Percentiles rank a stretch among this genome's conserved stretches.
Evolutionary conservation across 2,888 invertebrate species (phyloP).

Genomic region (Melanotus villosus): DNA sequence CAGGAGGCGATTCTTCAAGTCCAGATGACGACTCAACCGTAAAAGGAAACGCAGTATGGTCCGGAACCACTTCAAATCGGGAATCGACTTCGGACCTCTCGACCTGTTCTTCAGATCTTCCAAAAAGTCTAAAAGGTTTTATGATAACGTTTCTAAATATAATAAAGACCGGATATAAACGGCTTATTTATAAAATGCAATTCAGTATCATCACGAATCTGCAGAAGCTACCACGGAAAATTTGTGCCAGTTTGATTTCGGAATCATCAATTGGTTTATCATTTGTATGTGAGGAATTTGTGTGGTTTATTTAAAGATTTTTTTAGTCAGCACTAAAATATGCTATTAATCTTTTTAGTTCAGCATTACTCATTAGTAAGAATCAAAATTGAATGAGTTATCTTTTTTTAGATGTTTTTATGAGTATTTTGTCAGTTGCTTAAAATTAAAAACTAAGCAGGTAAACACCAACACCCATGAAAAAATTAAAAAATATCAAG

Average conservation of each 20-base stretch:
- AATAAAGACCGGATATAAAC: slow-evolving; percentile 37
- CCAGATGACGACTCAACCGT: slow-evolving; percentile 73
- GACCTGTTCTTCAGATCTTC: slow-evolving; percentile 61
- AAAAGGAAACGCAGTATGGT: slow-evolving; percentile 71
- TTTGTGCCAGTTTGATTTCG: background rate
- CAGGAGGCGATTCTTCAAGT: slow-evolving; percentile 72
- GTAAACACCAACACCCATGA: no score
- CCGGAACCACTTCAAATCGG: slow-evolving; percentile 66
- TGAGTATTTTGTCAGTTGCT: no score
- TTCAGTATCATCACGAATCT: background rate
- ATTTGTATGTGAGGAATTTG: background rate
- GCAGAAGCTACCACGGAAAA: background rate
- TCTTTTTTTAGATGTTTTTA: no score
- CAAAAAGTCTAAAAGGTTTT: slow-evolving; percentile 59
- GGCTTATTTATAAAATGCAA: background rate
- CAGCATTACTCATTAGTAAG: no score
- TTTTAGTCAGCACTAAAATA: background rate
- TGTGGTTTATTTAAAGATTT: background rate
- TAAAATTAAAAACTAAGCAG: no score
- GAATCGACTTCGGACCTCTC: slow-evolving; percentile 67
- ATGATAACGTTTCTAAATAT: slow-evolving; percentile 45
- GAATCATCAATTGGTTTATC: background rate
- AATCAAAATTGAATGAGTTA: no score
- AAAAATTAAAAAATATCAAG: no score
- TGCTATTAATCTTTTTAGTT: background rate